Evolutionary conservation across 92 coral and sea anemone genomes (phyloP), one percentile per base, ranked within the genome.

Genomic region (Paramuricea clavata): DNA sequence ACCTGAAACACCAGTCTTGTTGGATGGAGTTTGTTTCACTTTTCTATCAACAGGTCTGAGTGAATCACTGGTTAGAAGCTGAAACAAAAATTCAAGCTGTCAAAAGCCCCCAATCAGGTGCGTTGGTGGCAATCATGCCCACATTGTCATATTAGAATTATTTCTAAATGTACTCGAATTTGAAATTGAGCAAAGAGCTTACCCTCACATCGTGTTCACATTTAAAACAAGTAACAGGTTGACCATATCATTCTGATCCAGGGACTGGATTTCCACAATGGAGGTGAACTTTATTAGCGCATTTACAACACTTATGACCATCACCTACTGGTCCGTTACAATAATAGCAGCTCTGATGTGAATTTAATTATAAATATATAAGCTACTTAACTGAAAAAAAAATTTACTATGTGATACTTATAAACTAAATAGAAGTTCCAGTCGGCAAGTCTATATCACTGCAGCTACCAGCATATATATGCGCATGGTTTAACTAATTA

Each of bases 241-340:
- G 74, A 21, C 74, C 74, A 68, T 68, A 68, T 68, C 42, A 32
- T 68, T 68, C 74, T 35, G 74, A 68, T 21, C 74, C 74, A 68
- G 41, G 74, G 27, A 68, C 39, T 21, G 74, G 74, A 30, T 11
- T 68, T 15, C 74, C 74, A 68, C 74, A 68, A 30, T 30, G 39
- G 44, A 68, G 39, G 74, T 68, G 74, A 68, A 68, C 74, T 30
- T 68, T 68, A 15, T 30, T 68, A 1, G 1, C 23, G 21, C 74
- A 68, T 21, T 68, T 35, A 21, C 41, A 27, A 21, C 74, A 68
- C 25, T 68, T 68, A 68, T 68, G 74, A 21, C 41, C 74, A 68
- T 68, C 74, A 15, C 74, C 74, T 30, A 68, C 74, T 68, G 44
- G 74, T 34, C 16, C 11, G 19, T 68, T 68, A 21, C 74, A 68